phyloP scores from a whole-genome alignment of 2,797 vertebrate genomes.

The Scyliorhinus canicula region DNA sequence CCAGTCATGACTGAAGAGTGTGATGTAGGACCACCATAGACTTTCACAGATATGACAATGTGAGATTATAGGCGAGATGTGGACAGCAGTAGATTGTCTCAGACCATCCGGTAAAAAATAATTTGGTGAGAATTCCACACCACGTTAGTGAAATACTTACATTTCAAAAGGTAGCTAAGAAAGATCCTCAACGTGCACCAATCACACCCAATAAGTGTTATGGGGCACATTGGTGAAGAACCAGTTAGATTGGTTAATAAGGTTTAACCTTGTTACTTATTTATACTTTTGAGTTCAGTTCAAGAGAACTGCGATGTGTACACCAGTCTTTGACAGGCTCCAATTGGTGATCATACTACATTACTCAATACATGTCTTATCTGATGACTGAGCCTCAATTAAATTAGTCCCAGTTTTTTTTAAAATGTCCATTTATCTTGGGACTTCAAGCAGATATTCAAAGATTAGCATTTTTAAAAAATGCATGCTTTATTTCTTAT shows the following conservation, averaged over 20 bases:
- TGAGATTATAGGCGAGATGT: not conserved
- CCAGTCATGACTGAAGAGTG: not conserved
- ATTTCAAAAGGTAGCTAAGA: not conserved
- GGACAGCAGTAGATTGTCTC: not conserved
- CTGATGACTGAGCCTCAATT: conserved; percentile 2
- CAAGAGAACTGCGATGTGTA: not conserved
- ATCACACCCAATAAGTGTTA: not conserved
- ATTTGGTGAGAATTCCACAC: not conserved
- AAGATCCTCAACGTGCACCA: not conserved
- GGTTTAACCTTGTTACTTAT: not conserved
- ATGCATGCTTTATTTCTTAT: not conserved
- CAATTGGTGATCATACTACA: not conserved
- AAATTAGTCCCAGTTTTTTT: not conserved
- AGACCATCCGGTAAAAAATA: not conserved
- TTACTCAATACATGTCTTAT: not conserved
- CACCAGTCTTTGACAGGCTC: not conserved
- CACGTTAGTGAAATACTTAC: not conserved
- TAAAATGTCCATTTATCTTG: not conserved
- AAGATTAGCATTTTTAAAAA: not conserved
- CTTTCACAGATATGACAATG: not conserved
- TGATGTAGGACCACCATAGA: not conserved
- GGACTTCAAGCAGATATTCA: not conserved
- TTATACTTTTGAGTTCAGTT: not conserved
- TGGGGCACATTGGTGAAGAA: not conserved
- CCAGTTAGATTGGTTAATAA: not conserved